Conservation (phyloP, 1,140 invertebrate genomes). For the Ptiloglossa arizonensis region DNA sequence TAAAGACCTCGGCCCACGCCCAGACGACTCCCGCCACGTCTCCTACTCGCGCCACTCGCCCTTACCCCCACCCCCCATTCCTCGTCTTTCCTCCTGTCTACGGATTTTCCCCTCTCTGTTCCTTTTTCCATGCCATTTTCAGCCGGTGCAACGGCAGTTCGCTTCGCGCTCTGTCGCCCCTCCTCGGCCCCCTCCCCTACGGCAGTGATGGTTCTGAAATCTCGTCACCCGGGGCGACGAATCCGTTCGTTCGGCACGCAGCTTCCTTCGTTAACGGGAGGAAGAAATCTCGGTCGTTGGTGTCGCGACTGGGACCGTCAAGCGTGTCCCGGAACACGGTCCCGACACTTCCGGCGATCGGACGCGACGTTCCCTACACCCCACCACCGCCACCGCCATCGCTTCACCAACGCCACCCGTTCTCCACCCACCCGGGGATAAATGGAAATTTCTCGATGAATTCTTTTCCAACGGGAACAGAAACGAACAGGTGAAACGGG, state of each 20-base stretch:
- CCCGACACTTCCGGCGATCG: constrained; percentile 12
- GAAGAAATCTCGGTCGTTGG: background rate
- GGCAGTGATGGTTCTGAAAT: constrained; percentile 51
- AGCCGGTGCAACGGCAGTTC: constrained; percentile 49
- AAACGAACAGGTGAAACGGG: background rate
- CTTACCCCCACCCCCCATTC: background rate
- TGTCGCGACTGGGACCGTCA: background rate
- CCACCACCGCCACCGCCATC: no score
- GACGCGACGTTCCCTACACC: background rate
- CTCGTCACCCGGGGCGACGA: constrained; percentile 33
- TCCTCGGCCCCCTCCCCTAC: no score
- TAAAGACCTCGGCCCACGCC: constrained; percentile 63
- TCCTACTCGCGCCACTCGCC: background rate
- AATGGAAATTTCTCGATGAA: background rate
- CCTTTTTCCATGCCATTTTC: constrained; percentile 64
- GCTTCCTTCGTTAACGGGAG: constrained; percentile 12
- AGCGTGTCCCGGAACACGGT: background rate
- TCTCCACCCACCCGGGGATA: no score
- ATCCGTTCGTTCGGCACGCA: constrained; percentile 1
- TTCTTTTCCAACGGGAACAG: background rate
- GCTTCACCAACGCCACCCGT: no score
- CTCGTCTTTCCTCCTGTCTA: constrained; percentile 12
- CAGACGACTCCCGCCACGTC: constrained; percentile 27
- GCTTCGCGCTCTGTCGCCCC: constrained; percentile 30
- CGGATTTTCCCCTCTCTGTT: constrained; percentile 28